Evolutionary conservation across 1,140 invertebrate genomes (phyloP).

Genomic region (Rhagoletis zephyria): DNA sequence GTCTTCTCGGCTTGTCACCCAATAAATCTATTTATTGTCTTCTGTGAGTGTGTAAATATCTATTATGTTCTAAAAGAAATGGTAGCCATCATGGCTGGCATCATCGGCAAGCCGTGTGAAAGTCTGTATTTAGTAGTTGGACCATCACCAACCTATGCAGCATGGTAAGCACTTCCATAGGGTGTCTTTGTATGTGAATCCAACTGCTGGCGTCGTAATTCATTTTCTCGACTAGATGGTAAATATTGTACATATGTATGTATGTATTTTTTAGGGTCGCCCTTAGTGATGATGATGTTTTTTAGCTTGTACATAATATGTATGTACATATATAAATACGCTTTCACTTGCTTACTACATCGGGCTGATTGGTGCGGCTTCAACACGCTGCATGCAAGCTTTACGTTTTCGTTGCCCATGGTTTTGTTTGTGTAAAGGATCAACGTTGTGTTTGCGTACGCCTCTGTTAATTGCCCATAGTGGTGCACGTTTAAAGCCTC

Average conservation of each 20-base stretch:
- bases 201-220: not conserved
- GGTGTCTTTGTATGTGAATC: not conserved
- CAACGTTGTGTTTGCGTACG: constrained; percentile 56
- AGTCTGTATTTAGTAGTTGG: not conserved
- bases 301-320: not conserved
- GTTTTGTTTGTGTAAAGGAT: constrained; percentile 57
- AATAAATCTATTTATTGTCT: not conserved
- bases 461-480: constrained; percentile 57
- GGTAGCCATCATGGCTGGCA: no score
- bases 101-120: no score
- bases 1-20: not conserved
- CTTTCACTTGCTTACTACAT: not conserved
- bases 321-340: not conserved
- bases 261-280: not conserved
- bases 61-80: no score
- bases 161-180: not conserved
- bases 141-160: not conserved
- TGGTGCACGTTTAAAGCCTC: constrained; percentile 56
- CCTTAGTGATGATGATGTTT: not conserved
- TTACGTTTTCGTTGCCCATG: not conserved
- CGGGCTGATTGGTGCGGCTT: not conserved
- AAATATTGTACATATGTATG: not conserved
- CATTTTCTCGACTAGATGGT: not conserved
- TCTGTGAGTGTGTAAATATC: not conserved
- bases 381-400: not conserved